phyloP scores from a whole-genome alignment of 2,888 invertebrate genomes.

The Stenichneumon culpator region DNA sequence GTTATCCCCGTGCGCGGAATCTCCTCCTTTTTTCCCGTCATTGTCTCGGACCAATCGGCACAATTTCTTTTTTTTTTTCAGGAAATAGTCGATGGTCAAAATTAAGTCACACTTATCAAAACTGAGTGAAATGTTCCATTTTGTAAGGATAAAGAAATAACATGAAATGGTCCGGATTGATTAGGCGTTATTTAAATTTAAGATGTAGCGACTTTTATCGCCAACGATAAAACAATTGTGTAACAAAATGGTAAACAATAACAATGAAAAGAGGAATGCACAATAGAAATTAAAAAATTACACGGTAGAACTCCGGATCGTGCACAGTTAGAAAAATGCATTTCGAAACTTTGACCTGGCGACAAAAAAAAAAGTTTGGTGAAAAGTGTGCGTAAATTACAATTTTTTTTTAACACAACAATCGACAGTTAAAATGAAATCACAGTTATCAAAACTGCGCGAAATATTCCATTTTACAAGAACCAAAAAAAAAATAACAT shows the following conservation, averaged over 20 bases:
- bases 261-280: background rate
- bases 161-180: background rate
- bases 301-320: background rate
- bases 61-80: background rate
- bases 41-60: conserved; percentile 33
- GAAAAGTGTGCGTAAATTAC: conserved; percentile 42
- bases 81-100: background rate
- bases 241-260: background rate
- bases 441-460: background rate
- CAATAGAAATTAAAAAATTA: background rate
- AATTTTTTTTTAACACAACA: background rate
- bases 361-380: conserved; percentile 39
- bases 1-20: conserved; percentile 43
- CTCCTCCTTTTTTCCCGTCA: conserved; percentile 19
- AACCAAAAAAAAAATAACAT: conserved; percentile 2
- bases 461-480: background rate
- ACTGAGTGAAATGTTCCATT: background rate
- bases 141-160: background rate
- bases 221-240: background rate
- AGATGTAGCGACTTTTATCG: no score
- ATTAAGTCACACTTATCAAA: background rate
- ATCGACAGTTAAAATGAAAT: background rate
- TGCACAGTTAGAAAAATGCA: background rate
- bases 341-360: conserved; percentile 19
- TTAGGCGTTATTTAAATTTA: no score